Base-by-base conservation (phyloP, 2,113 vertebrate genomes). In the Xenus cinereus region DNA sequence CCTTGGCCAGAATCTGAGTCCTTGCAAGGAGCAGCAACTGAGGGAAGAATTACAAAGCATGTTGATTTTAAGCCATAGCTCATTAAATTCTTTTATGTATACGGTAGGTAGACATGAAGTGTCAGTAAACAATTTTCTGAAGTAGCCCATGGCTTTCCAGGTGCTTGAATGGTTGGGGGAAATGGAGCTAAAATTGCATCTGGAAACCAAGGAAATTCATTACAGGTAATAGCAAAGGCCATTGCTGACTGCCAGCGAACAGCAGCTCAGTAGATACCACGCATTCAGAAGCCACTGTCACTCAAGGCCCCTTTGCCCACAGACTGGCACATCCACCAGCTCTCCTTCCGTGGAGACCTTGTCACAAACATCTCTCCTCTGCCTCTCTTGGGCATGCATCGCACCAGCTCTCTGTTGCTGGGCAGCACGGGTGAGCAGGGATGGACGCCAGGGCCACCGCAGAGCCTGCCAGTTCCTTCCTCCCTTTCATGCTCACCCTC, bases 341-440 rank as follows among this genome's bases (percentile, higher is more conserved):
- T 53, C 68, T 43, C 51, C 72, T 56, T 56, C 53, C 87, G 39
- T 0, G 0, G 1, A 68, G 33, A 6, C 57, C 57, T 37, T 17
- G 5, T 10, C 73, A 82, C 82, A 48, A 75, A 27, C 48, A 4
- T 9, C 7, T 43, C 62, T 91, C 28, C 67, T 86, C 72, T 75
- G 66, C 91, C 84, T 84, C 60, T 28, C 84, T 28, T 0, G 0
- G 48, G 37, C 23, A 11, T 0, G 5, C 23, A 28, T 2, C 3
- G 4, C 50, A 64, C 41, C 32, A 14, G 4, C 8, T 24, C 2
- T 5, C 66, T 50, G 82, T 4, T 37, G 50, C 85, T 79, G 96
- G 64, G 71, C 39, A 45, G 76, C 68, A 37, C 0, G 19, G 48
- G n/a, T 22, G 66, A 90, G 35, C 11, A 1, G 83, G 79, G 87